Conservation (phyloP, 2,888 invertebrate genomes). For the Ophion ellenae region DNA sequence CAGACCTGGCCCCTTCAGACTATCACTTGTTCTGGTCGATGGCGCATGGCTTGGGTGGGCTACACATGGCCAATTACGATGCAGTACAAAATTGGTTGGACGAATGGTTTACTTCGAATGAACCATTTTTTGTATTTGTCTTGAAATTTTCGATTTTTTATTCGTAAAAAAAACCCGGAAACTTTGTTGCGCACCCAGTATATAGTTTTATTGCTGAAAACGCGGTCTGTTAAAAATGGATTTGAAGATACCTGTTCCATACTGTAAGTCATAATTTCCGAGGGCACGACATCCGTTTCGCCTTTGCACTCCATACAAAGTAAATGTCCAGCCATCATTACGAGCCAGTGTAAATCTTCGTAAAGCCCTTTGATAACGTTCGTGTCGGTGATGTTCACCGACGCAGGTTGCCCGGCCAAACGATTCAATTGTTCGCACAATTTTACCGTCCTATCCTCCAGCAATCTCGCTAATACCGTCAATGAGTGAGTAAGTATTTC, state of each 20-base stretch:
- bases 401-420: conserved; percentile 71
- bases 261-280: conserved; percentile 88
- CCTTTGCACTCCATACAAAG: conserved; percentile 88
- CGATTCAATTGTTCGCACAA: conserved; percentile 84
- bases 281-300: conserved; percentile 88
- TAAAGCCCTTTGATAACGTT: conserved; percentile 88
- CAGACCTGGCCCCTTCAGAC: too few species aligned
- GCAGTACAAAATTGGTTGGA: too few species aligned
- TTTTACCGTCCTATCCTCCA: conserved; percentile 88
- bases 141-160: too few species aligned
- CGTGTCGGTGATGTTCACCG: conserved; percentile 66
- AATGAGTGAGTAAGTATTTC: conserved; percentile 88
- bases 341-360: conserved; percentile 96
- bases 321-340: conserved; percentile 90
- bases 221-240: neutral
- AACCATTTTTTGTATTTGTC: too few species aligned
- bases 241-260: conserved; percentile 83
- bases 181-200: too few species aligned
- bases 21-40: too few species aligned
- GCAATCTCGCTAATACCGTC: conserved; percentile 87
- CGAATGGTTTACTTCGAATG: too few species aligned
- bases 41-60: too few species aligned
- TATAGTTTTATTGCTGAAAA: neutral
- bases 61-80: too few species aligned
- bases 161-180: too few species aligned